Percentiles rank a stretch among this genome's conserved stretches.
phyloP scores from a whole-genome alignment of 2,113 vertebrate genomes.

The Gymnarchus niloticus region DNA sequence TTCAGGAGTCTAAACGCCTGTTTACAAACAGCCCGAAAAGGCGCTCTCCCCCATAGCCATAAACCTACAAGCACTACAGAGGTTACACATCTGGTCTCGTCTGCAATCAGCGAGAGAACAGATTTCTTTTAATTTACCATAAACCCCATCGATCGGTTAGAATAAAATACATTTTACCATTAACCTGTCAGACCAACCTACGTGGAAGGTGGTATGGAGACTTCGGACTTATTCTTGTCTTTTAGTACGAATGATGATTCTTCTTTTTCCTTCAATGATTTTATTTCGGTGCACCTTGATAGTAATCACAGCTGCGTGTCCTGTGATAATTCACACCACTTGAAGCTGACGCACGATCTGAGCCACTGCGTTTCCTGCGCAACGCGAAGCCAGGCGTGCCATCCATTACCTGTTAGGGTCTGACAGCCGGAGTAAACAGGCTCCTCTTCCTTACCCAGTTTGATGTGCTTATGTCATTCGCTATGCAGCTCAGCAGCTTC shows the following conservation, averaged over 20 bases:
- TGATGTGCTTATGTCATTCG: neutral
- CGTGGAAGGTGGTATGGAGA: neutral
- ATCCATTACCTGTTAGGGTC: neutral
- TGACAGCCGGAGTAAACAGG: neutral
- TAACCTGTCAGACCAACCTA: constrained; percentile 22
- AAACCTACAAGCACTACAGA: neutral
- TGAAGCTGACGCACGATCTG: neutral
- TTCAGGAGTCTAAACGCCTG: neutral
- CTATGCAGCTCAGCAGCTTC: neutral
- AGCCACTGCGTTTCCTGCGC: neutral
- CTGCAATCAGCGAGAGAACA: neutral
- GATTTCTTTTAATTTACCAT: neutral
- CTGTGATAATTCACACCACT: neutral
- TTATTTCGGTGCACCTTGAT: too few relatives aligned
- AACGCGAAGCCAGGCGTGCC: neutral
- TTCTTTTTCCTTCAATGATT: neutral
- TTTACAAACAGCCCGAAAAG: neutral
- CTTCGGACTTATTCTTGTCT: neutral
- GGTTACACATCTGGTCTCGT: neutral
- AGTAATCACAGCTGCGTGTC: neutral
- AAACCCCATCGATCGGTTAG: constrained; percentile 12
- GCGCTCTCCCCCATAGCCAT: neutral
- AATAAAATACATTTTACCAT: constrained; percentile 23
- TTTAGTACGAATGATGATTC: neutral
- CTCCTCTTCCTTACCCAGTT: neutral